Evolutionary conservation across 2,888 invertebrate species (phyloP).

Genomic region (Heliconius aoede): DNA sequence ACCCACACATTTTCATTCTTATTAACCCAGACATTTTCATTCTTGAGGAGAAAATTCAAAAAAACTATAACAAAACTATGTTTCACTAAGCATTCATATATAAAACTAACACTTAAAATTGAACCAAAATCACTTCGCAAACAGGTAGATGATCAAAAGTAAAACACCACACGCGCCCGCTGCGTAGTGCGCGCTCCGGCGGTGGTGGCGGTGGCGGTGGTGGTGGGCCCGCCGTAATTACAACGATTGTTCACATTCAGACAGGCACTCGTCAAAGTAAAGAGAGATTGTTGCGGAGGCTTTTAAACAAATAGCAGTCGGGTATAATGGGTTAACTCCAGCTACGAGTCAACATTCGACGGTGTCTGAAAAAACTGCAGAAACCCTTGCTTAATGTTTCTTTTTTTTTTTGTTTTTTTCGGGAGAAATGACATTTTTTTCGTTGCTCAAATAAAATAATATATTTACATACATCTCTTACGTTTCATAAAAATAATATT

Average conservation of each 20-base stretch:
- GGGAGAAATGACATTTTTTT: background rate
- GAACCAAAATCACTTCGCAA: background rate
- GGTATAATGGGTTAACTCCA: conserved; percentile 49
- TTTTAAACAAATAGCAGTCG: conserved; percentile 50
- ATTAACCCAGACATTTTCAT: too few relatives aligned
- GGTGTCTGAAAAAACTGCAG: conserved; percentile 33
- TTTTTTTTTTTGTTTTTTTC: background rate
- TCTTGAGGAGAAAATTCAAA: background rate
- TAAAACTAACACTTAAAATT: background rate
- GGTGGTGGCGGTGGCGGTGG: conserved; percentile 31
- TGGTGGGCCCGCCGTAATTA: conserved; percentile 50
- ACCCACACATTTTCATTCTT: too few relatives aligned
- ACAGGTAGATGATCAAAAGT: conserved; percentile 14
- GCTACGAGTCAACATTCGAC: conserved; percentile 42
- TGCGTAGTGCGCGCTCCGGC: too few relatives aligned
- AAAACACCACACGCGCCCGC: background rate
- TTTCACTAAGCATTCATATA: too few relatives aligned
- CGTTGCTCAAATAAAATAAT: background rate
- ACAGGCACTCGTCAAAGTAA: conserved; percentile 50
- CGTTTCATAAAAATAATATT: too few relatives aligned
- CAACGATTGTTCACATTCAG: conserved; percentile 53
- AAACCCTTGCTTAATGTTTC: conserved; percentile 4
- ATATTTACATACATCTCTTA: background rate
- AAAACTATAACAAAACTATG: background rate
- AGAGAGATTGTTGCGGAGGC: conserved; percentile 50